These are phyloP conservation scores for Eristalis intricaria DNA, from an alignment of 2,888 invertebrate species.

Conservation along the genomic window DNA sequence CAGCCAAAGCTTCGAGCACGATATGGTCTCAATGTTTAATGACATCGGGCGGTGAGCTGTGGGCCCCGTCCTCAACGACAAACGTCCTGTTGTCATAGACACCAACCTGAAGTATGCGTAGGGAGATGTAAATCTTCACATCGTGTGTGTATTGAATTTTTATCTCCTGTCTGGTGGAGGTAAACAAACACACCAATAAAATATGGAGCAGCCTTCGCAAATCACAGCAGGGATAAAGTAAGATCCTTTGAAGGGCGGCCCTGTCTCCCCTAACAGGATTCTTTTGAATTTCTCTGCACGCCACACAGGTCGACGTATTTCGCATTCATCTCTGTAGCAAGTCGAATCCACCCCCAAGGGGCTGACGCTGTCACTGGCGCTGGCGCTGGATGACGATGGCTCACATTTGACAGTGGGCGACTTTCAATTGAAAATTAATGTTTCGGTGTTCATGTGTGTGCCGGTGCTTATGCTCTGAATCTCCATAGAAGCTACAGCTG, in stretches of 20 bases:
- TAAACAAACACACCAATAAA: constrained; percentile 51
- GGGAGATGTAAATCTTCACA: constrained; percentile 27
- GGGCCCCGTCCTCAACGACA: not conserved
- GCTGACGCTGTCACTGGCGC: not conserved
- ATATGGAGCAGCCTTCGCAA: constrained; percentile 48
- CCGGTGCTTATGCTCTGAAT: not conserved
- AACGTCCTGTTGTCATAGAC: constrained; percentile 44
- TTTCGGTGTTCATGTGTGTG: constrained; percentile 24
- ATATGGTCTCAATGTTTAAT: constrained; percentile 46
- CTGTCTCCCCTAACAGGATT: constrained; percentile 21
- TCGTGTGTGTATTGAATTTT: constrained; percentile 43
- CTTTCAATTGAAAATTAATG: constrained; percentile 59
- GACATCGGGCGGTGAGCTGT: constrained; percentile 4
- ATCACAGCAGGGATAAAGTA: constrained; percentile 44
- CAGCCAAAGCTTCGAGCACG: constrained; percentile 17
- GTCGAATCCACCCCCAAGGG: not conserved
- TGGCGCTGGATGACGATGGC: constrained; percentile 11
- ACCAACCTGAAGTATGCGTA: constrained; percentile 23
- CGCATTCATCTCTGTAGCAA: not conserved
- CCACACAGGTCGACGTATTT: constrained; percentile 16
- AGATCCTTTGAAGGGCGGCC: constrained; percentile 36
- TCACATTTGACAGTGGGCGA: constrained; percentile 46
- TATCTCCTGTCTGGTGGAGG: constrained; percentile 32
- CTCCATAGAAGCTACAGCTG: constrained; percentile 12
- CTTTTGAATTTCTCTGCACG: constrained; percentile 40